These are phyloP conservation scores for Nestor notabilis DNA, from an alignment of 2,113 vertebrate genomes.

Conservation along the genomic window DNA sequence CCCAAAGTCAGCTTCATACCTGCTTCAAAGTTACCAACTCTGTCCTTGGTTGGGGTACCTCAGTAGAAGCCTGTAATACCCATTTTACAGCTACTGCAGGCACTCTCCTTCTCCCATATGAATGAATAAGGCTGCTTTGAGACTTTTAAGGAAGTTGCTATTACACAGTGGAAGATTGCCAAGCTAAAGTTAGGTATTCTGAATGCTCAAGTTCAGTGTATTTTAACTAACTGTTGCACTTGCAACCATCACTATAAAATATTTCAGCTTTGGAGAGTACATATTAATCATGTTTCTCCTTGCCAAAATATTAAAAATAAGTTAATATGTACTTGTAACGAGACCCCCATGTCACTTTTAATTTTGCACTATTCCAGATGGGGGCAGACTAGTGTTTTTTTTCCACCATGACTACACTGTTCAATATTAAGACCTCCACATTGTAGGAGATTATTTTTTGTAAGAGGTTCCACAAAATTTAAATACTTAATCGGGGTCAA, in stretches of 20 bases:
- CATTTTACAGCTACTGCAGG: background rate
- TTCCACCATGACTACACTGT: background rate
- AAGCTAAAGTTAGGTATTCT: background rate
- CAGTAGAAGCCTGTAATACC: rapidly evolving
- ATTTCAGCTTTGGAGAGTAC: background rate
- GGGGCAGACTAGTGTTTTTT: background rate
- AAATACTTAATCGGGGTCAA: background rate
- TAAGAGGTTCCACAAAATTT: background rate
- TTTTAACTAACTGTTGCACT: background rate
- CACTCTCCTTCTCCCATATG: background rate
- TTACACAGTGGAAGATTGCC: background rate
- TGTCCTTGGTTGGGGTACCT: background rate
- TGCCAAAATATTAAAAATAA: background rate
- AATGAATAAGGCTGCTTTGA: background rate
- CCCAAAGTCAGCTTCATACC: background rate
- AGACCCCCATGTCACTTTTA: background rate
- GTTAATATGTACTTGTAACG: background rate
- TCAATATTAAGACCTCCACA: background rate
- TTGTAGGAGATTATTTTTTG: background rate
- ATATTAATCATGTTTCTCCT: background rate
- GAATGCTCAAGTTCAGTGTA: background rate
- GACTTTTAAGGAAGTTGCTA: background rate
- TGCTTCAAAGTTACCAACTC: background rate
- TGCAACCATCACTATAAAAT: background rate
- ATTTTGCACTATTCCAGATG: background rate